Percentiles rank a stretch among this genome's conserved stretches.
Evolutionary conservation across 2,888 invertebrate species (phyloP).

Genomic region (Eurytoma adleriae): DNA sequence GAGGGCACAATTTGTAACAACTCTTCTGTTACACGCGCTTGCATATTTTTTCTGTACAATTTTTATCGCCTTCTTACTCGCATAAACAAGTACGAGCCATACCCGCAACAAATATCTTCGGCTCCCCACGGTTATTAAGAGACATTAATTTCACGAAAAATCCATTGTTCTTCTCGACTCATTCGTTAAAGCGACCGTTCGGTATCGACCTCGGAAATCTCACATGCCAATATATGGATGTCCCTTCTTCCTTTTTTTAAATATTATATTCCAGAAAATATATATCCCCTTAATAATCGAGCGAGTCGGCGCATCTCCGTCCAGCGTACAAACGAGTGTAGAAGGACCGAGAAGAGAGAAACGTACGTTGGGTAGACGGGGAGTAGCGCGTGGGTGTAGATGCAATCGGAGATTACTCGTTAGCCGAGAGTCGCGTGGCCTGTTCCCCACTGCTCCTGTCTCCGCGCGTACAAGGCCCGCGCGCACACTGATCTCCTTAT

Average conservation of each 20-base stretch:
- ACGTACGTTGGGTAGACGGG: neutral
- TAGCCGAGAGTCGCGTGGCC: constrained; percentile 51
- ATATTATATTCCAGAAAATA: constrained; percentile 3
- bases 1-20: constrained; percentile 15
- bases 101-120: constrained; percentile 22
- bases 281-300: constrained; percentile 21
- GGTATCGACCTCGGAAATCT: constrained; percentile 37
- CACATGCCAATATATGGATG: neutral
- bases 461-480: neutral
- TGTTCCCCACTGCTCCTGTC: constrained; percentile 2
- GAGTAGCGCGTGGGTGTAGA: constrained; percentile 39
- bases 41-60: neutral
- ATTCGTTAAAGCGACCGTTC: constrained; percentile 27
- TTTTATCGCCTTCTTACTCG: constrained; percentile 6
- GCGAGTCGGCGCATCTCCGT: constrained; percentile 2
- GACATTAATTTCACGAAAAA: constrained; percentile 43
- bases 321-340: neutral
- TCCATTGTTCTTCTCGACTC: constrained; percentile 43
- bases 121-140: constrained; percentile 42
- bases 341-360: neutral
- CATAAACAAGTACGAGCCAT: neutral
- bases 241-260: constrained; percentile 9
- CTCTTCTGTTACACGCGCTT: neutral
- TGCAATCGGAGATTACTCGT: constrained; percentile 41
- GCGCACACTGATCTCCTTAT: neutral